phyloP scores from a whole-genome alignment of 2,888 invertebrate genomes.

The Torymus aiolomorphi region DNA sequence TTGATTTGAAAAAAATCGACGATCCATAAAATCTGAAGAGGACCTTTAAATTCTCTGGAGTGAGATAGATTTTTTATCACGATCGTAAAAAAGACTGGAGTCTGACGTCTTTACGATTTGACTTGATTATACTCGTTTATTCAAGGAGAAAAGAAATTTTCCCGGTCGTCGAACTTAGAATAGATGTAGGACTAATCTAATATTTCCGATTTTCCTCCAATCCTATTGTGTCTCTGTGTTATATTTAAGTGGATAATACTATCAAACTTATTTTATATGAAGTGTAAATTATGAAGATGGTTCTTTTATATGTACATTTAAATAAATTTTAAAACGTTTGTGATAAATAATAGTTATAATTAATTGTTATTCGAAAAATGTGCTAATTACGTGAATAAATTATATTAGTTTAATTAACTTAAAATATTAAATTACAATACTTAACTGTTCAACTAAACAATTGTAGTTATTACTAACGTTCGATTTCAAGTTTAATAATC shows the following conservation, averaged over 20 bases:
- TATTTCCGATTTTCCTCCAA: slow-evolving; percentile 42
- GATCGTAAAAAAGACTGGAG: slow-evolving; percentile 47
- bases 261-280: background rate
- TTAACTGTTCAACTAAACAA: no score
- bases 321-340: no score
- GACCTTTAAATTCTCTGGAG: slow-evolving; percentile 49
- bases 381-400: no score
- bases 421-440: no score
- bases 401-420: no score
- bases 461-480: no score
- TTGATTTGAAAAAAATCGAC: slow-evolving; percentile 34
- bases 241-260: slow-evolving; percentile 12
- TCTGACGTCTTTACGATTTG: slow-evolving; percentile 54
- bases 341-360: no score
- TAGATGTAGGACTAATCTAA: slow-evolving; percentile 46
- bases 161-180: slow-evolving; percentile 42
- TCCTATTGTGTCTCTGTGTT: slow-evolving; percentile 14
- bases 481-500: no score
- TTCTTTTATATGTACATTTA: no score
- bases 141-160: slow-evolving; percentile 53
- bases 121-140: slow-evolving; percentile 56
- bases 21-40: slow-evolving; percentile 49
- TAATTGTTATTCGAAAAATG: no score
- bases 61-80: slow-evolving; percentile 54
- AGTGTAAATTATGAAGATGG: no score